Base-by-base conservation (phyloP, 2,797 vertebrate species). In the Apogon talboti region DNA sequence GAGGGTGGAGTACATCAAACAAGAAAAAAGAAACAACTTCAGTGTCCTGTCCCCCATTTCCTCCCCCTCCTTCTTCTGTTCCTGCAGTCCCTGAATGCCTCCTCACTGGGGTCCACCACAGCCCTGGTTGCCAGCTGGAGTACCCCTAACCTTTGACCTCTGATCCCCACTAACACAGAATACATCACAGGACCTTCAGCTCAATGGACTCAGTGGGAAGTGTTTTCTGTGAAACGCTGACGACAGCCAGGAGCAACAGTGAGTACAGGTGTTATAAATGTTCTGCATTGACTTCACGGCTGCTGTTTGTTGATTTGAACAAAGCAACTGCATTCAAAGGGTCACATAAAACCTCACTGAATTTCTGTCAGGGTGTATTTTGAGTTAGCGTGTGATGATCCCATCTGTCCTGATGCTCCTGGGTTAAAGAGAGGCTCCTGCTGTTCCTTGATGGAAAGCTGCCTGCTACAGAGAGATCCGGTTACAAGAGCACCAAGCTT, bases 71-170 rank as follows among this genome's bases (percentile, higher is more conserved):
- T 38, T 76, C 72, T 63, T 76, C 72, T 63, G 71, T 77, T 60
- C 50, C 73, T 73, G 69, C 55, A 77, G 80, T 57, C 71, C 68
- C 81, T 94, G 89, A 93, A 93, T 92, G 76, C 84, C 79, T 85
- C 88, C 77, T 89, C 83, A 85, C 90, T 85, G 90, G 89, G 86
- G 90, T 85, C 91, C 83, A 48, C 75, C 58, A 71, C 67, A 53
- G 87, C 78, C 87, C 91, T 93, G 88, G 87, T 79, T 93, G 91
- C 93, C 94, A 94, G 93, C 93, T 95, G 93, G 87, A 92, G 76
- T 78, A 88, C 81, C 82, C 77, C 79, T 89, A 83, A 91, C 92
- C 92, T 90, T 74, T 91, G 56, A 92, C 92, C 91, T 84, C 62
- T 86, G 88, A 90, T 86, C 84, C 81, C 64, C 75, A 80, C 80